These are phyloP conservation scores for Hoplostethus mediterraneus DNA, from an alignment of 2,797 vertebrate species.

Conservation along the genomic window DNA sequence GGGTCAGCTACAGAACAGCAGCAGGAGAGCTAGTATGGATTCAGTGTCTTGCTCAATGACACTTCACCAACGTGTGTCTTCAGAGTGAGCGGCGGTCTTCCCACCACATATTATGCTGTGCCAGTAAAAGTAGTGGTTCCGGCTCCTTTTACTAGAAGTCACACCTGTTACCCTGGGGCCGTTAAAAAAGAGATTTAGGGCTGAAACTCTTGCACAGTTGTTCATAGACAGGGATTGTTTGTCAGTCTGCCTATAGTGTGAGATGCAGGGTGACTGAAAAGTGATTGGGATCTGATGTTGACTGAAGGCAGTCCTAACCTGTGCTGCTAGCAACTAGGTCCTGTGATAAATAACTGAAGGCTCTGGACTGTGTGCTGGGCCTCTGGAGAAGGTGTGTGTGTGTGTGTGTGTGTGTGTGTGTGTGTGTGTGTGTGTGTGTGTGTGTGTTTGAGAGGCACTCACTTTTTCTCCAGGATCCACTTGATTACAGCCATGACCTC, in stretches of 20 bases:
- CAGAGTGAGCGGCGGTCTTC: neutral
- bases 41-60: neutral
- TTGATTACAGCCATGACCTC: slow-evolving; percentile 91
- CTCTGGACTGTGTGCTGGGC: no score
- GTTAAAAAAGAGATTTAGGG: neutral
- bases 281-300: slow-evolving; percentile 11
- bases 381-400: neutral
- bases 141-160: no score
- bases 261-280: neutral
- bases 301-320: neutral
- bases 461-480: slow-evolving; percentile 94
- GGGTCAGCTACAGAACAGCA: neutral
- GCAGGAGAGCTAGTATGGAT: neutral
- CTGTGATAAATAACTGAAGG: slow-evolving; percentile 3
- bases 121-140: no score
- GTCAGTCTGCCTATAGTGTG: neutral
- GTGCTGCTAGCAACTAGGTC: slow-evolving; percentile 11
- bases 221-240: slow-evolving; percentile 19
- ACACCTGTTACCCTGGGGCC: no score
- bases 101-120: neutral
- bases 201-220: neutral
- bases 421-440: neutral
- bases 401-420: neutral
- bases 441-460: slow-evolving; percentile 40
- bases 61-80: slow-evolving; percentile 10